Percentiles rank a stretch among this genome's conserved stretches.
Evolutionary conservation across 2,113 vertebrate genomes (phyloP).

Genomic region (Salvelinus namaycush): DNA sequence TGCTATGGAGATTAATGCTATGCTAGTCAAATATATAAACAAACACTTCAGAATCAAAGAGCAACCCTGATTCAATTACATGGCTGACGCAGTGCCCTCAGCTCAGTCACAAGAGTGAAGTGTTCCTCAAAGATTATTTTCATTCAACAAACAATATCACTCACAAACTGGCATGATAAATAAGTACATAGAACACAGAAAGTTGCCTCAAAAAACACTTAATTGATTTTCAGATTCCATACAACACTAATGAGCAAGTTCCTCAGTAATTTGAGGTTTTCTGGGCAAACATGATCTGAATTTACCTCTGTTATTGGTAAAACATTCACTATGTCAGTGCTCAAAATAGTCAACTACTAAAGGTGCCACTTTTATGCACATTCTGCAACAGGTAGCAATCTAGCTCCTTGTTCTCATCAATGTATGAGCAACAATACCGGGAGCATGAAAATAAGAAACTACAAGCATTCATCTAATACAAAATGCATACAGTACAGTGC

Average conservation of each 20-base stretch:
- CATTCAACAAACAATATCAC: slow-evolving; percentile 45
- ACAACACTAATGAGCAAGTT: slow-evolving; percentile 27
- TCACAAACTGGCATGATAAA: background rate
- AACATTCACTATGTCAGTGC: background rate
- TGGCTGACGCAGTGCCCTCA: slow-evolving; percentile 38
- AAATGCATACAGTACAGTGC: background rate
- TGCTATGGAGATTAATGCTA: background rate
- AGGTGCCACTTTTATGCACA: background rate
- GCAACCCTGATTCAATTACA: slow-evolving; percentile 48
- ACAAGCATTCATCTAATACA: background rate
- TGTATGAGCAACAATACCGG: background rate
- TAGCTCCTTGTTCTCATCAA: background rate
- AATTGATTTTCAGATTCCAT: slow-evolving; percentile 44
- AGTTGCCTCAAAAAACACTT: slow-evolving; percentile 37
- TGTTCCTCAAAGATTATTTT: slow-evolving; percentile 35
- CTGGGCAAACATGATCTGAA: too few relatives aligned
- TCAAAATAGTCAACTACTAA: background rate
- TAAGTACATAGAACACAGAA: slow-evolving; percentile 12
- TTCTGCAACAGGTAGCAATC: background rate
- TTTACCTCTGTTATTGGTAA: background rate
- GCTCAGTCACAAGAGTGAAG: slow-evolving; percentile 30
- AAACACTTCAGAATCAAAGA: slow-evolving; percentile 16
- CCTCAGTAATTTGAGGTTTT: background rate
- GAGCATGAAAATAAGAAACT: background rate
- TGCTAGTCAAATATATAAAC: slow-evolving; percentile 27